These are phyloP conservation scores for Nasalis larvatus DNA, from an alignment of 2,113 vertebrate species.

Conservation along the genomic window DNA sequence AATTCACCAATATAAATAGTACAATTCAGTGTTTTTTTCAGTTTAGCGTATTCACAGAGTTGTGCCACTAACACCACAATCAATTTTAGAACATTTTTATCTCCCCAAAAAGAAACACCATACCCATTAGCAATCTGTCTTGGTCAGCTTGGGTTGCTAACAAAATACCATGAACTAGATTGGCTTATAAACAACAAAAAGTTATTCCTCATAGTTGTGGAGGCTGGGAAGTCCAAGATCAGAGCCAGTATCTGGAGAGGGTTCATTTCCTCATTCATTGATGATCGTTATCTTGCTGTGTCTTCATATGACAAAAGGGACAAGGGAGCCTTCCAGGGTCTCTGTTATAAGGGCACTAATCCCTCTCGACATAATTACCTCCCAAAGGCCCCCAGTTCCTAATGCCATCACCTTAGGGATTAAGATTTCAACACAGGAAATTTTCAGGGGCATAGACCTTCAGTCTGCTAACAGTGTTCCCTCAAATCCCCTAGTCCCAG, in stretches of 20 bases:
- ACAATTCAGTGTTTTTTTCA: background rate
- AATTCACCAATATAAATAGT: background rate
- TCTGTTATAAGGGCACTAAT: background rate
- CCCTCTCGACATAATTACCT: background rate
- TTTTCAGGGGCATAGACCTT: background rate
- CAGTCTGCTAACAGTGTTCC: background rate
- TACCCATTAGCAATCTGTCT: background rate
- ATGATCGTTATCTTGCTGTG: background rate
- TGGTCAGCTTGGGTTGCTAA: background rate
- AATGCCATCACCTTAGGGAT: background rate
- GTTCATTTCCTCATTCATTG: background rate
- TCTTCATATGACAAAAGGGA: background rate
- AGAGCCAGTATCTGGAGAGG: background rate
- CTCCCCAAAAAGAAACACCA: background rate
- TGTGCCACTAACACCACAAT: background rate
- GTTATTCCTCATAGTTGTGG: background rate
- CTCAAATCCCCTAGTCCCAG: background rate
- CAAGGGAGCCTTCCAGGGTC: too few species aligned
- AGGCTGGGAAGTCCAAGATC: background rate
- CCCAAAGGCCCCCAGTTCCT: background rate
- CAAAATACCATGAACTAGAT: background rate
- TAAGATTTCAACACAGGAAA: background rate
- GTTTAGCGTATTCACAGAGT: background rate
- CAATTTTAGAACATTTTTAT: background rate
- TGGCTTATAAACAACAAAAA: background rate